A percentile compares a stretch with the other conserved stretches of the same genome.
Conservation (phyloP, 2,113 vertebrate genomes). For the Megaceryle maxima region DNA sequence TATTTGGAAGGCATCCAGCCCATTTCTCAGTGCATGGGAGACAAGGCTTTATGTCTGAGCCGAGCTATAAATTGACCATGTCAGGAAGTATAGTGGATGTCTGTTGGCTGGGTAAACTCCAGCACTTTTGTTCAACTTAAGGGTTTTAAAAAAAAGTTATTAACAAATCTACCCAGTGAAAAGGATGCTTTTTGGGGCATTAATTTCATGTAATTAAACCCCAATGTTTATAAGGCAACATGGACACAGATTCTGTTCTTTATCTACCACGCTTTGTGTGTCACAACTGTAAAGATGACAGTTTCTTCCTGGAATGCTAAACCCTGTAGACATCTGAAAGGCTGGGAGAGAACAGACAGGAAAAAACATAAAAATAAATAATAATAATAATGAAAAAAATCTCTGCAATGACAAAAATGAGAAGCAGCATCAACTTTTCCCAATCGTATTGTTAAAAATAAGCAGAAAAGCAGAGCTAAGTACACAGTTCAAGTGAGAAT, state of each 20-base stretch:
- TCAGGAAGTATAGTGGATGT: not conserved
- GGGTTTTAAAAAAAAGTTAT: not conserved
- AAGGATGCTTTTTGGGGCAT: not conserved
- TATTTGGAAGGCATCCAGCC: not conserved
- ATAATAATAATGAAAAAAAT: not conserved
- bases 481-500: fast-evolving
- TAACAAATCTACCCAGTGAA: not conserved
- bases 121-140: not conserved
- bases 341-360: not conserved
- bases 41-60: not conserved
- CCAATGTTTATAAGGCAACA: not conserved
- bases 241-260: not conserved
- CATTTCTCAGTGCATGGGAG: not conserved
- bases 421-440: not conserved
- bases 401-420: not conserved
- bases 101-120: not conserved
- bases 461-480: not conserved
- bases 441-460: not conserved
- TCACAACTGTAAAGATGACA: not conserved
- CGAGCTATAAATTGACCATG: not conserved
- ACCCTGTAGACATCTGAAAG: not conserved
- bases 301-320: not conserved
- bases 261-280: not conserved
- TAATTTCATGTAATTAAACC: not conserved
- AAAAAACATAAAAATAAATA: not conserved